These are phyloP conservation scores for Ceratina calcarata DNA, from an alignment of 1,140 invertebrate genomes.

Conservation along the genomic window DNA sequence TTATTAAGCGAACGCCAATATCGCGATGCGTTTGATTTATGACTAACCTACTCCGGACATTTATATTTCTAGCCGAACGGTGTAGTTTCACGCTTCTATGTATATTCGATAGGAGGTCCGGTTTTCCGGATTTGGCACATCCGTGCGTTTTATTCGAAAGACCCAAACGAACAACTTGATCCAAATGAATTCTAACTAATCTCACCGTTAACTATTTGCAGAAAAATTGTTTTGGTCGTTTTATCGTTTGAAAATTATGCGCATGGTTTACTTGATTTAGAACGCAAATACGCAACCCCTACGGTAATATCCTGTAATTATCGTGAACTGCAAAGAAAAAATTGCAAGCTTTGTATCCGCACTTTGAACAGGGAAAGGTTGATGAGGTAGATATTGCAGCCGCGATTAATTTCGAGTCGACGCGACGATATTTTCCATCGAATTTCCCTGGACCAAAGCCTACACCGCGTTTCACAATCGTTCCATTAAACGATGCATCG, in stretches of 20 bases:
- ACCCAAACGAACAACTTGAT: neutral
- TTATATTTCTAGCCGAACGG: neutral
- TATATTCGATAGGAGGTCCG: neutral
- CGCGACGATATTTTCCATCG: constrained; percentile 25
- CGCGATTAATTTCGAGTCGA: constrained; percentile 20
- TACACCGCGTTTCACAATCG: neutral
- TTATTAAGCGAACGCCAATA: constrained; percentile 39
- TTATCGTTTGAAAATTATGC: neutral
- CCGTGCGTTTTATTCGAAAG: neutral
- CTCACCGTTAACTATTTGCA: neutral
- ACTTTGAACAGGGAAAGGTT: neutral
- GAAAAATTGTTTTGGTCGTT: neutral
- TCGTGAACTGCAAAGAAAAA: neutral
- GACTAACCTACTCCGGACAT: neutral
- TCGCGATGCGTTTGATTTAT: constrained; percentile 41
- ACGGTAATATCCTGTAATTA: neutral
- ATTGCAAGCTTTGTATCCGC: neutral
- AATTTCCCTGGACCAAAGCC: constrained; percentile 25
- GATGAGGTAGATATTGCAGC: constrained; percentile 7
- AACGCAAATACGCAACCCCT: no score
- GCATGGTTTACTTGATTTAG: neutral
- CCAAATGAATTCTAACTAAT: constrained; percentile 5
- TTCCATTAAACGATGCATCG: constrained; percentile 26
- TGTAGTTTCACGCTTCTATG: neutral
- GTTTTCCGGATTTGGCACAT: constrained; percentile 7